phyloP scores from a whole-genome alignment of 30 jellyfish, hydroid and myxozoan species.

The Catostylus mosaicus region DNA sequence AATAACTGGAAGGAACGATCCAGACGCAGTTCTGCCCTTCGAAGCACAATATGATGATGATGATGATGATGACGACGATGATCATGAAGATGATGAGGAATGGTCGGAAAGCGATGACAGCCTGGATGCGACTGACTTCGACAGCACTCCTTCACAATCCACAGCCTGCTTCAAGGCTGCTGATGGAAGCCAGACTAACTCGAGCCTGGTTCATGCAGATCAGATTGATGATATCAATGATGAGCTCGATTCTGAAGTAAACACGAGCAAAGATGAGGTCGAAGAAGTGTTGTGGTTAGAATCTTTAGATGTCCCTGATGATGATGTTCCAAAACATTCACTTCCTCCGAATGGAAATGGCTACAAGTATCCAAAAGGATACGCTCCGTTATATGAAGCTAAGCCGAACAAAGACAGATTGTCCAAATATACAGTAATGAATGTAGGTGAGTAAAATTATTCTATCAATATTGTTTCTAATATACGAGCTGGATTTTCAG shows the following conservation, averaged over 20 bases:
- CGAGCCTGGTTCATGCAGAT: not conserved
- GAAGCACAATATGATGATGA: not conserved
- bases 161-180: not conserved
- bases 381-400: too few species aligned
- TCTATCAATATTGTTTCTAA: too few species aligned
- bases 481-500: too few species aligned
- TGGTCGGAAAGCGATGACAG: not conserved
- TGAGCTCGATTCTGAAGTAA: not conserved
- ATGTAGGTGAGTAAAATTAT: too few species aligned
- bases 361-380: too few species aligned
- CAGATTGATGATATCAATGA: not conserved
- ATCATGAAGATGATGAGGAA: too few species aligned
- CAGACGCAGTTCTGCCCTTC: not conserved
- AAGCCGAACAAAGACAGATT: too few species aligned
- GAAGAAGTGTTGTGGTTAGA: not conserved
- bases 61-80: too few species aligned
- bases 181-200: not conserved
- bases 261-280: not conserved
- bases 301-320: not conserved
- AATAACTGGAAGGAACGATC: not conserved
- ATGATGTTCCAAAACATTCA: too few species aligned
- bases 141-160: not conserved
- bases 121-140: not conserved
- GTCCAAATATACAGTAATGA: too few species aligned
- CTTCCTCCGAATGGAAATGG: too few species aligned